Evolutionary conservation across 2,113 vertebrate species (phyloP).

Genomic region (Garra rufa): DNA sequence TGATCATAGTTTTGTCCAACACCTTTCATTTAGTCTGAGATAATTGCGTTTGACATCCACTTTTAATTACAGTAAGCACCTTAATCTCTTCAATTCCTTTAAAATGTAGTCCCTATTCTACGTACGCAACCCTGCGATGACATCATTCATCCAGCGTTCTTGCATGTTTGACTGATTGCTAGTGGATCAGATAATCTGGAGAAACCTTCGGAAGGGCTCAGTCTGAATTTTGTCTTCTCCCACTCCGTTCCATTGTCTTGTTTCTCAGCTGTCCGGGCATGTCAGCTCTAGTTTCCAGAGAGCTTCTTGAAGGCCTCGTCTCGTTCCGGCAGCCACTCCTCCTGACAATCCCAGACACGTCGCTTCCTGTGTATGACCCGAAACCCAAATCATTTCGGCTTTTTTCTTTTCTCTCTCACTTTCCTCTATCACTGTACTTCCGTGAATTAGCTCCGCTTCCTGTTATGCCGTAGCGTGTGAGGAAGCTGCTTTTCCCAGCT

Average conservation of each 20-base stretch:
- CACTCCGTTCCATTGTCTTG: conserved; percentile 50
- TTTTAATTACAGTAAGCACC: neutral
- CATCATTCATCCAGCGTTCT: neutral
- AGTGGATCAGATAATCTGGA: conserved; percentile 19
- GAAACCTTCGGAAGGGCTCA: conserved; percentile 30
- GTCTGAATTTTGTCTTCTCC: conserved; percentile 6
- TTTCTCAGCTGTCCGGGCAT: conserved; percentile 58
- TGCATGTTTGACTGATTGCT: neutral
- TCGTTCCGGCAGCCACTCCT: conserved; percentile 68
- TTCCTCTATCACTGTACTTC: conserved; percentile 53
- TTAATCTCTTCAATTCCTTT: conserved; percentile 8
- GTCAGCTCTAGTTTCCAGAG: conserved; percentile 52
- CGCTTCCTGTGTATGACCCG: conserved; percentile 44
- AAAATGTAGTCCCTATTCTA: neutral
- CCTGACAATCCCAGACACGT: conserved; percentile 67
- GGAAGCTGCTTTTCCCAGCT: conserved; percentile 47
- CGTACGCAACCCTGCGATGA: neutral
- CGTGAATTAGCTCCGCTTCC: conserved; percentile 60
- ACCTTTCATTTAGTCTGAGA: neutral
- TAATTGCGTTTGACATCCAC: conserved; percentile 9
- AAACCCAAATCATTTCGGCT: conserved; percentile 21
- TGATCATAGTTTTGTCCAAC: neutral
- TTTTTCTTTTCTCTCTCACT: conserved; percentile 14
- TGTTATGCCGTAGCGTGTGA: conserved; percentile 45
- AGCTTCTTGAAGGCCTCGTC: conserved; percentile 54